phyloP scores from a whole-genome alignment of 2,888 invertebrate species.

The Ashinkailepas kermadecensis region DNA sequence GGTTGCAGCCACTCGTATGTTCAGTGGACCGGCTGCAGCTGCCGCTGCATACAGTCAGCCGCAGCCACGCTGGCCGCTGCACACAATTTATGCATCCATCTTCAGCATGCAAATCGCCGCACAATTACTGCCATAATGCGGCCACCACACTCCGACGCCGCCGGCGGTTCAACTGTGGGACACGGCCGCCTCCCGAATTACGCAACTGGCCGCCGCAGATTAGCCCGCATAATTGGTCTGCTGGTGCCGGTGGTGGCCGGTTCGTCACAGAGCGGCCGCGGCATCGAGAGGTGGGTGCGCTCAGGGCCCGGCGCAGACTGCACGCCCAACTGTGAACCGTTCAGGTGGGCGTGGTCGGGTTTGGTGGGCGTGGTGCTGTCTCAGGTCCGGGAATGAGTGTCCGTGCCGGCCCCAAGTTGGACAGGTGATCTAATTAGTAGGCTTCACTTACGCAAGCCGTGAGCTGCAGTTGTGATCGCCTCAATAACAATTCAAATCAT shows the following conservation, averaged over 20 bases:
- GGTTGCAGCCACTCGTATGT: not conserved
- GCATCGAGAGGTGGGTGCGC: no score
- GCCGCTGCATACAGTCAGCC: not conserved
- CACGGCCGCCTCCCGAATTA: not conserved
- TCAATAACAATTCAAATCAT: no score
- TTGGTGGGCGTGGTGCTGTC: no score
- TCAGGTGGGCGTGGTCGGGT: no score
- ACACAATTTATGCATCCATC: not conserved
- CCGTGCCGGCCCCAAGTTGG: no score
- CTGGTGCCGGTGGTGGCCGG: not conserved
- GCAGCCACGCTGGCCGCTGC: not conserved
- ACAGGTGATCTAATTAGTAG: no score
- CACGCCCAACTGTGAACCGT: no score
- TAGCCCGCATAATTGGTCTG: not conserved
- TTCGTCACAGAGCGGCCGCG: not conserved
- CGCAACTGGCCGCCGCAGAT: not conserved
- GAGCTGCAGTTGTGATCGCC: no score
- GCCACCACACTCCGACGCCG: not conserved
- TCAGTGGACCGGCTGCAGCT: not conserved
- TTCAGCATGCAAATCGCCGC: not conserved
- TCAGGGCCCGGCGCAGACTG: no score
- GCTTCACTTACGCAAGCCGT: no score
- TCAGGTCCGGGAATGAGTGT: no score
- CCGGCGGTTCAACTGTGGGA: not conserved
- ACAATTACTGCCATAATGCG: not conserved